Percentiles rank a stretch among this genome's conserved stretches.
These are phyloP conservation scores for Kuschelorhynchus macadamiae DNA, from an alignment of 2,888 invertebrate species.

Conservation along the genomic window DNA sequence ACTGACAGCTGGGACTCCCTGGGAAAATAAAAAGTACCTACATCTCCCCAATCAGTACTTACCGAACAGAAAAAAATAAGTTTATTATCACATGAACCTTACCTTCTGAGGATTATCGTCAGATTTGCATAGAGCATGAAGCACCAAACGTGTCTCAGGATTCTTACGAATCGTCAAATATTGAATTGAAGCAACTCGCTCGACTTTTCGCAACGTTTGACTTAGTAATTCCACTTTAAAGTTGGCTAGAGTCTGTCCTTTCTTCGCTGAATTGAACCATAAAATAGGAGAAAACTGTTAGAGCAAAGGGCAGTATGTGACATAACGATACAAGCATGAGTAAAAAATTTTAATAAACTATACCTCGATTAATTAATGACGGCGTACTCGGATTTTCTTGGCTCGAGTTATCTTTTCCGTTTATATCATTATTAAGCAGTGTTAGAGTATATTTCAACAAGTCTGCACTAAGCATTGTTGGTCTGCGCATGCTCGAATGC, in stretches of 20 bases:
- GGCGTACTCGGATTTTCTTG: no score
- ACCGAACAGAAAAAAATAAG: no score
- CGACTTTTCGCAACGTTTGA: constrained; percentile 51
- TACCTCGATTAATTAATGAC: no score
- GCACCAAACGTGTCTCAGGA: constrained; percentile 58
- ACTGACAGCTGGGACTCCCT: no score
- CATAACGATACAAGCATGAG: no score
- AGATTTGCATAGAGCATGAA: constrained; percentile 57
- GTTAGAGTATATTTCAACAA: constrained; percentile 49
- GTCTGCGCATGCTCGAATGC: constrained; percentile 58
- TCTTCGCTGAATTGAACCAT: constrained; percentile 9
- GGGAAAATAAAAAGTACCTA: no score
- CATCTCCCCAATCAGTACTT: no score
- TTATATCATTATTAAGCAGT: not conserved
- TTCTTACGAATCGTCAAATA: constrained; percentile 57
- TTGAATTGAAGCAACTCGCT: constrained; percentile 27
- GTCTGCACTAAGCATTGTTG: constrained; percentile 54
- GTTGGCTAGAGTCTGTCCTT: constrained; percentile 27
- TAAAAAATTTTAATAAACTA: no score
- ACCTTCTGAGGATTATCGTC: constrained; percentile 54
- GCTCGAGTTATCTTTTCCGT: no score
- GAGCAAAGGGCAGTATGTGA: no score
- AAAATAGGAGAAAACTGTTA: no score
- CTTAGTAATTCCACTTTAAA: constrained; percentile 54
- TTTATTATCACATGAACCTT: constrained; percentile 21